These are phyloP conservation scores for Opisthocomus hoazin DNA, from an alignment of 2,113 vertebrate species.

Conservation along the genomic window DNA sequence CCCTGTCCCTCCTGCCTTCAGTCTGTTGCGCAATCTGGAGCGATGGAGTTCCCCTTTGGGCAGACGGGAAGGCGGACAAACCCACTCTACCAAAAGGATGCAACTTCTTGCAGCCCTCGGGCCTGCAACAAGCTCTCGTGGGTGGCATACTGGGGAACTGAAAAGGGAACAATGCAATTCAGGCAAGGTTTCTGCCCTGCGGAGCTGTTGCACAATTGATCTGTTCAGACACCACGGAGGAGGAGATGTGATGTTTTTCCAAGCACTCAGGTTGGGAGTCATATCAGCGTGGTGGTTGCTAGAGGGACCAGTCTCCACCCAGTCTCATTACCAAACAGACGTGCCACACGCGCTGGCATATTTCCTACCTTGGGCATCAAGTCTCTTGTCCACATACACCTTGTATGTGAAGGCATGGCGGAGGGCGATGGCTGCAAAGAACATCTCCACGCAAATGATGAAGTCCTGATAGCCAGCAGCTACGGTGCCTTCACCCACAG, in stretches of 20 bases:
- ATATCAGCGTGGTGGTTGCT: not conserved
- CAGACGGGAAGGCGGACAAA: conserved; percentile 31
- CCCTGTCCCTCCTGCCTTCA: not conserved
- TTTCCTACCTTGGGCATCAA: conserved; percentile 87
- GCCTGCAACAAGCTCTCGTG: not conserved
- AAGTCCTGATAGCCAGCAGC: conserved; percentile 98
- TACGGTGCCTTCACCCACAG: conserved; percentile 92
- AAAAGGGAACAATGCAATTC: conserved; percentile 52
- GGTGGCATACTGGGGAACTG: conserved; percentile 40
- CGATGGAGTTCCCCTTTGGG: conserved; percentile 3
- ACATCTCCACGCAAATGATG: conserved; percentile 98
- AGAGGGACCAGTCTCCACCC: not conserved
- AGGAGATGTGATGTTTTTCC: not conserved
- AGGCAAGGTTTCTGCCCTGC: not conserved
- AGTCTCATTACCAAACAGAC: not conserved
- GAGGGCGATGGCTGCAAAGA: conserved; percentile 91
- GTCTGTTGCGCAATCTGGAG: conserved; percentile 19
- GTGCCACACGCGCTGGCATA: rapidly evolving
- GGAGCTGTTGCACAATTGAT: conserved; percentile 6
- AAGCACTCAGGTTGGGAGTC: not conserved
- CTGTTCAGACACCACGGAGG: not conserved
- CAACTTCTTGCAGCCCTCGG: conserved; percentile 22
- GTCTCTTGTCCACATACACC: conserved; percentile 90
- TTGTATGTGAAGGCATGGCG: conserved; percentile 93
- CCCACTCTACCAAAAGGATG: not conserved